A percentile compares a stretch with the other conserved stretches of the same genome.
phyloP scores from a whole-genome alignment of 2,797 vertebrate species.

The Anolis apletophallus region DNA sequence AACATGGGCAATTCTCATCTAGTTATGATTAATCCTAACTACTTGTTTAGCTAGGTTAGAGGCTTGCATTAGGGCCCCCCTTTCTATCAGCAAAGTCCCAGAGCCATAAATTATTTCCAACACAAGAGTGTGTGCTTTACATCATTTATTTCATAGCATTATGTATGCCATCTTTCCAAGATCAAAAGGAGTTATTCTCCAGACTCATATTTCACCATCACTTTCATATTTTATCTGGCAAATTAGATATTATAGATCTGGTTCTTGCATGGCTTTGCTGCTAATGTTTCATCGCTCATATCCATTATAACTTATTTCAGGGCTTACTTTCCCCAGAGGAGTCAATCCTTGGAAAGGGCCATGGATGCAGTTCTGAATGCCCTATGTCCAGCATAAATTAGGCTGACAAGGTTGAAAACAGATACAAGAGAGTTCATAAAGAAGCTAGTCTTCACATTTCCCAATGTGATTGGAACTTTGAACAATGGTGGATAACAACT shows the following conservation, averaged over 20 bases:
- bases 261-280: slow-evolving; percentile 47
- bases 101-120: slow-evolving; percentile 73
- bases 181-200: slow-evolving; percentile 77
- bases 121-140: slow-evolving; percentile 63
- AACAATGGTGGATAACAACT: not conserved
- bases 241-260: slow-evolving; percentile 68
- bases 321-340: not conserved
- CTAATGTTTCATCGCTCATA: slow-evolving; percentile 43
- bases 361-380: not conserved
- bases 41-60: slow-evolving; percentile 48
- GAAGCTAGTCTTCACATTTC: not conserved
- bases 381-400: not conserved
- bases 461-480: not conserved
- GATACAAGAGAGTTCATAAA: not conserved
- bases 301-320: slow-evolving; percentile 38
- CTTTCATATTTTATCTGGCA: slow-evolving; percentile 68
- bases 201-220: slow-evolving; percentile 71
- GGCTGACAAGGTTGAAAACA: not conserved
- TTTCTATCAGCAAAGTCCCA: slow-evolving; percentile 59
- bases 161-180: slow-evolving; percentile 76
- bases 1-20: slow-evolving; percentile 49
- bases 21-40: slow-evolving; percentile 49
- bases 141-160: slow-evolving; percentile 78
- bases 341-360: not conserved
- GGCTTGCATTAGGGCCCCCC: slow-evolving; percentile 47